Evolutionary conservation across 1,140 invertebrate genomes (phyloP), one percentile per base, ranked within the genome.

Genomic region (Platyscapa corneri): DNA sequence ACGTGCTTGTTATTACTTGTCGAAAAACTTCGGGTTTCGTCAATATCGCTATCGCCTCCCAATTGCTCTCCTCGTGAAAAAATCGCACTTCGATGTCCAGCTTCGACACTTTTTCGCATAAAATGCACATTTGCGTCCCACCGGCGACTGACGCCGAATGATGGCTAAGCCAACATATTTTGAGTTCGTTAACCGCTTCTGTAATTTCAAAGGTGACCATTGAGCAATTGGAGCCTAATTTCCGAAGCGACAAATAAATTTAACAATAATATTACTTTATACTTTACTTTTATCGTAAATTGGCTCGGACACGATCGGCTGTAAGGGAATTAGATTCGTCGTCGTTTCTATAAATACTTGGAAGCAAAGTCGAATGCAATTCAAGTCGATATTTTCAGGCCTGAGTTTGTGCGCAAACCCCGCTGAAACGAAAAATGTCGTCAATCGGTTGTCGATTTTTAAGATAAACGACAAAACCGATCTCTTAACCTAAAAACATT

Each of bases 331-430:
- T 60, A 96, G 96, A 82, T 95, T 94, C 65, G 95, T 94, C 74
- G 95, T 94, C 74, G 96, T 96, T 91, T 97, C 95, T 64, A 99
- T 92, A 91, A 99, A 99, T 64, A 98, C 98, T 96, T 99, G 98
- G 94, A 99, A 99, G 94, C 98, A 99, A 37, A 99, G 95, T 87
- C 98, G 94, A 18, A 99, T 97, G n/a, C 97, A 96, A 93, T 98
- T 99, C 86, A 99, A 93, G 93, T 99, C 98, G 89, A 99, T 98
- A 89, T 95, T 97, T 39, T 96, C 96, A 1, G 97, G 95, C 88
- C 97, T 96, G 89, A 94, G 95, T 89, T 95, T 95, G 93, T 99
- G 98, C 76, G 93, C 92, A 93, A 97, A 99, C 42, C 98, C 98
- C 92, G 97, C 98, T 99, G 32, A 88, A 84, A 86, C 23, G 2